phyloP scores from a whole-genome alignment of 2,113 vertebrate species.

The Notothenia coriiceps region DNA sequence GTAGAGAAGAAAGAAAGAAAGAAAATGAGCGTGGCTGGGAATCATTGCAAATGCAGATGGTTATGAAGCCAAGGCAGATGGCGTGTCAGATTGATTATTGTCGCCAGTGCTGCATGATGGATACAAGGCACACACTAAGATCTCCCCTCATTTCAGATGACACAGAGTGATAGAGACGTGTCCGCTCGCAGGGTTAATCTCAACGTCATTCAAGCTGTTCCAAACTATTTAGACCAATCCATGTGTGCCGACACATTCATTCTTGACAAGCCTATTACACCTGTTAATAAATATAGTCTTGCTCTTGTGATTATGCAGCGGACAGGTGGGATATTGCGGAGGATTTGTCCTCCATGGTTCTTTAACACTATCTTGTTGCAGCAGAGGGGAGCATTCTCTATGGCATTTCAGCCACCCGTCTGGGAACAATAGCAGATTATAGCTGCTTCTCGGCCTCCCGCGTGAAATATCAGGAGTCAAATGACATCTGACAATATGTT shows the following conservation, averaged over 20 bases:
- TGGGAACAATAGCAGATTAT: slow-evolving; percentile 64
- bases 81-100: slow-evolving; percentile 84
- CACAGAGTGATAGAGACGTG: slow-evolving; percentile 69
- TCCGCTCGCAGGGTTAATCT: slow-evolving; percentile 64
- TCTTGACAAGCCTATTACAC: slow-evolving; percentile 64
- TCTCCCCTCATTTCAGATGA: slow-evolving; percentile 66
- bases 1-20: slow-evolving; percentile 16
- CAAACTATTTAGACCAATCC: slow-evolving; percentile 51
- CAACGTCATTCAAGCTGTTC: slow-evolving; percentile 57
- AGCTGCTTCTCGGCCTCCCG: slow-evolving; percentile 21
- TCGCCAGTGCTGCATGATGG: slow-evolving; percentile 66
- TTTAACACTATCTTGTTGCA: slow-evolving; percentile 28
- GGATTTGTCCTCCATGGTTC: slow-evolving; percentile 19
- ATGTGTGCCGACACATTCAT: slow-evolving; percentile 52
- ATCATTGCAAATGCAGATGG: slow-evolving; percentile 81
- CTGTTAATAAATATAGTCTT: slow-evolving; percentile 59
- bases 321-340: slow-evolving; percentile 46
- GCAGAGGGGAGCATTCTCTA: slow-evolving; percentile 47
- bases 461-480: slow-evolving; percentile 58
- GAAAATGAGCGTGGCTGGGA: slow-evolving; percentile 60
- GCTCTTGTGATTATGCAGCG: slow-evolving; percentile 21
- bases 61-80: slow-evolving; percentile 82
- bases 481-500: slow-evolving; percentile 55
- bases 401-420: slow-evolving; percentile 50
- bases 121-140: slow-evolving; percentile 62